Conservation (phyloP, 2,797 vertebrate genomes). For the Typhlichthys eigenmanni region DNA sequence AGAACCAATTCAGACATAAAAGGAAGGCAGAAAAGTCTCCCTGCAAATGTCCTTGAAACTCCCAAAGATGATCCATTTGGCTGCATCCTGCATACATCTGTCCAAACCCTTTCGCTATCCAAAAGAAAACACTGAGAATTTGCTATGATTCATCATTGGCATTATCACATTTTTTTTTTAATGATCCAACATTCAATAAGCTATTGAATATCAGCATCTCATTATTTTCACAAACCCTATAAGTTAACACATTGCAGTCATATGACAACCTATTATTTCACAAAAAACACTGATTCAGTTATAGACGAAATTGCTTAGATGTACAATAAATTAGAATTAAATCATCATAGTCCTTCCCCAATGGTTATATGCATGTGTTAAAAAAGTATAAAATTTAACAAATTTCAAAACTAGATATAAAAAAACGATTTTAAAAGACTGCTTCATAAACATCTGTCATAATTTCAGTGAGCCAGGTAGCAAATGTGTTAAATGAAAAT, state of each 20-base stretch:
- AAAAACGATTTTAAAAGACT: conserved; percentile 51
- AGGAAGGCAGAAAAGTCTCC: conserved; percentile 55
- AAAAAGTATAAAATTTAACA: too few relatives aligned
- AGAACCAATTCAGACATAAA: conserved; percentile 62
- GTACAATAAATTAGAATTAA: conserved; percentile 17
- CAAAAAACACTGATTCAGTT: conserved; percentile 9
- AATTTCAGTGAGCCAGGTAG: conserved; percentile 15
- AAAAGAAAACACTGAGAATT: conserved; percentile 46
- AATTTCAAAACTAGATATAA: conserved; percentile 36
- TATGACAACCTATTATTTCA: conserved; percentile 16
- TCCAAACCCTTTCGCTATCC: conserved; percentile 58
- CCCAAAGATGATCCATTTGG: conserved; percentile 58
- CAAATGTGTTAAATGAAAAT: too few relatives aligned
- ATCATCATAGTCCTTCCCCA: conserved; percentile 34
- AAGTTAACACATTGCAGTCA: conserved; percentile 15
- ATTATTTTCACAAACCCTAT: conserved; percentile 12
- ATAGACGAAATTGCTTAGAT: background rate
- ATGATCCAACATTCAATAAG: too few relatives aligned
- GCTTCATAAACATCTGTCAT: conserved; percentile 42
- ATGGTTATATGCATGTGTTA: conserved; percentile 46
- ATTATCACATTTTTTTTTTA: conserved; percentile 15
- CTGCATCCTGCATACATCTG: conserved; percentile 52
- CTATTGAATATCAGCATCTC: too few relatives aligned
- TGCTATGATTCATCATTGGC: conserved; percentile 20
- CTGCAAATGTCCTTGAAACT: conserved; percentile 62